phyloP scores from a whole-genome alignment of 2,888 invertebrate genomes.

The Sarcophaga variegata region DNA sequence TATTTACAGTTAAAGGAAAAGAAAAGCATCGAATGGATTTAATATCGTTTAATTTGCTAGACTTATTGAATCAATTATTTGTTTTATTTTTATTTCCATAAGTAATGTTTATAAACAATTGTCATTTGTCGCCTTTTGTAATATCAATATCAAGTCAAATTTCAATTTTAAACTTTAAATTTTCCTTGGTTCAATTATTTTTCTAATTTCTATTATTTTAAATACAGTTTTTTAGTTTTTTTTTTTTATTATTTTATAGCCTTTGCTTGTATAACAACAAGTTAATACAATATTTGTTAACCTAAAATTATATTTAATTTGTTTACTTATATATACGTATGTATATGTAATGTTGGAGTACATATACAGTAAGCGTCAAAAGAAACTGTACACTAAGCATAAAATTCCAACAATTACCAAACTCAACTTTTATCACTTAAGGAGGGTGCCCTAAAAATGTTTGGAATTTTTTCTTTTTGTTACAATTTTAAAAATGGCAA shows the following conservation, averaged over 20 bases:
- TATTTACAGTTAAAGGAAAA: constrained; percentile 18
- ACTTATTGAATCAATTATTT: constrained; percentile 1
- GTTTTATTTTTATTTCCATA: constrained; percentile 35
- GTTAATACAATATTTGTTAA: constrained; percentile 17
- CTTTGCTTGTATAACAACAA: not conserved
- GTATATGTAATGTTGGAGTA: not conserved
- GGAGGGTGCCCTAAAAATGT: too few relatives aligned
- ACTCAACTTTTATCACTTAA: too few relatives aligned
- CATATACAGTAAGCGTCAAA: too few relatives aligned
- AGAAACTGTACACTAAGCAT: too few relatives aligned
- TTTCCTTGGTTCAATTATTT: constrained; percentile 24
- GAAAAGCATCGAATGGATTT: not conserved
- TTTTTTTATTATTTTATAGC: constrained; percentile 8
- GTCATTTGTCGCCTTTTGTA: constrained; percentile 60
- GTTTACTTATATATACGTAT: constrained; percentile 23
- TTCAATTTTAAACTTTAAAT: constrained; percentile 22
- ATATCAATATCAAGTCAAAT: constrained; percentile 15
- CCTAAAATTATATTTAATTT: constrained; percentile 8
- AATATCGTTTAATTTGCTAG: constrained; percentile 4
- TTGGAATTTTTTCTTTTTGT: too few relatives aligned
- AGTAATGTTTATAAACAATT: constrained; percentile 51
- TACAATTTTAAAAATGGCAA: too few relatives aligned
- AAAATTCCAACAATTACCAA: too few relatives aligned
- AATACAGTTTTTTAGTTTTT: not conserved
- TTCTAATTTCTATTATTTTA: not conserved